Conservation (phyloP, 2,797 vertebrate species). For the Pampus argenteus region DNA sequence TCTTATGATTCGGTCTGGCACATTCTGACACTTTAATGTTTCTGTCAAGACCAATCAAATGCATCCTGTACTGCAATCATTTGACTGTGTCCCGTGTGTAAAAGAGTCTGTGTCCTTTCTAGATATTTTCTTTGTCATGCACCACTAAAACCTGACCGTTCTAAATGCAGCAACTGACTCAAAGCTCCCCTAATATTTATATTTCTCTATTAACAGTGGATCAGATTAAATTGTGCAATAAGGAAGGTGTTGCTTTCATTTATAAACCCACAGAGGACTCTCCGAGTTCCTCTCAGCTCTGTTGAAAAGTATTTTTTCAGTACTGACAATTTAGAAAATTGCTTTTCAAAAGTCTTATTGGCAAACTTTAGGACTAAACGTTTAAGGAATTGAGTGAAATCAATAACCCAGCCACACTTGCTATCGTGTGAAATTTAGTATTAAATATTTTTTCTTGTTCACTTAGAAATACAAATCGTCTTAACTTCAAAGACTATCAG, state of each 20-base stretch:
- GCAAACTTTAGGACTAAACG: background rate
- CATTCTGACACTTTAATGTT: background rate
- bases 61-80: slow-evolving; percentile 6
- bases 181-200: background rate
- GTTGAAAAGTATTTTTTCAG: background rate
- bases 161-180: background rate
- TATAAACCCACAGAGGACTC: background rate
- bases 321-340: background rate
- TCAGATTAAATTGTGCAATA: background rate
- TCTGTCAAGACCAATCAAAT: background rate
- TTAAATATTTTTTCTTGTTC: background rate
- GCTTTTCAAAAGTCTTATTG: background rate
- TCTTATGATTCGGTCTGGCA: background rate
- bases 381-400: too few relatives aligned
- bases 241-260: background rate
- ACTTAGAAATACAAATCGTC: too few relatives aligned
- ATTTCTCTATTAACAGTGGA: background rate
- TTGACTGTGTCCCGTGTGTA: background rate
- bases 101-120: background rate
- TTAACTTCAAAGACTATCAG: too few relatives aligned
- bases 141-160: background rate
- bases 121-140: background rate
- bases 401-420: too few relatives aligned
- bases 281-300: too few relatives aligned
- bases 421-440: too few relatives aligned